phyloP scores from a whole-genome alignment of 2,113 vertebrate species.

The Neotragus pygmaeus region DNA sequence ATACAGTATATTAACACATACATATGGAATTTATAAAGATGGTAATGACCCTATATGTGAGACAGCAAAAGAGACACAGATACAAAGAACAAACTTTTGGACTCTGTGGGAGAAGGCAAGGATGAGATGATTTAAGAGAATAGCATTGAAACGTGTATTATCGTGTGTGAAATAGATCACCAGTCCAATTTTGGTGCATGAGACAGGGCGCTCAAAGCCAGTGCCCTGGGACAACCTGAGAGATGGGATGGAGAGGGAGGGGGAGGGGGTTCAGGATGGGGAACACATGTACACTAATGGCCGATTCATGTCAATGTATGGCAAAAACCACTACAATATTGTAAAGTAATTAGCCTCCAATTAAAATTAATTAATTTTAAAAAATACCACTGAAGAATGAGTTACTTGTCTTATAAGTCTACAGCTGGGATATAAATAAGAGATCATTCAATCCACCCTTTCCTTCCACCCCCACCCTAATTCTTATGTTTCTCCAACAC shows the following conservation, averaged over 20 bases:
- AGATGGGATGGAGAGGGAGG: not conserved
- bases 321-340: not conserved
- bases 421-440: not conserved
- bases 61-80: not conserved
- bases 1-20: not conserved
- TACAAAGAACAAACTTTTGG: not conserved
- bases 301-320: not conserved
- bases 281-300: not conserved
- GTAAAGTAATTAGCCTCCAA: not conserved
- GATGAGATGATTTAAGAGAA: not conserved
- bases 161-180: not conserved
- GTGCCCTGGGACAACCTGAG: not conserved
- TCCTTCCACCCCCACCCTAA: not conserved
- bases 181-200: not conserved
- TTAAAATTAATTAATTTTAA: not conserved
- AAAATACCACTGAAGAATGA: not conserved
- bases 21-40: not conserved
- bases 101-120: not conserved
- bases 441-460: not conserved
- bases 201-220: accelerated
- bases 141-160: not conserved
- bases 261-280: not conserved
- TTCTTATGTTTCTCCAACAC: not conserved
- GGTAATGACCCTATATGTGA: not conserved
- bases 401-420: not conserved